A percentile compares a stretch with the other conserved stretches of the same genome.
These are phyloP conservation scores for Hylaea fasciaria DNA, from an alignment of 2,888 invertebrate species.

Conservation along the genomic window DNA sequence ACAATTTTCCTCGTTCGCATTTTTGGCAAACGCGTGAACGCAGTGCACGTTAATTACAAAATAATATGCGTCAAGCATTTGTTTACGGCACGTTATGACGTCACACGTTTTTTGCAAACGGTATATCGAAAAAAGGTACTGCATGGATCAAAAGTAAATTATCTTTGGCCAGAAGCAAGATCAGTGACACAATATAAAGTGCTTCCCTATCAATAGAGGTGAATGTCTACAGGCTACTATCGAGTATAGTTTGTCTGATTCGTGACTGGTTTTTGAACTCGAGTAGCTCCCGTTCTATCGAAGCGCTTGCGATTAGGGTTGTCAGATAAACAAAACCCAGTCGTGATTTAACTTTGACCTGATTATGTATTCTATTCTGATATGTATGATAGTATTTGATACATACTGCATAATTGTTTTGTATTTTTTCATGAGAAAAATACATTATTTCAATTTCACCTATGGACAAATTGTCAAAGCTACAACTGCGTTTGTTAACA, in stretches of 20 bases:
- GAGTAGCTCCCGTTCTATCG: slow-evolving; percentile 56
- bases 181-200: slow-evolving; percentile 4
- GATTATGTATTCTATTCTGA: background rate
- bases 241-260: slow-evolving; percentile 54
- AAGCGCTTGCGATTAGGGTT: slow-evolving; percentile 51
- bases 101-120: no score
- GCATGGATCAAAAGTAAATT: background rate
- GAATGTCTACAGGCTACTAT: slow-evolving; percentile 46
- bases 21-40: no score
- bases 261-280: slow-evolving; percentile 69
- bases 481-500: no score
- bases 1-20: no score
- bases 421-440: no score
- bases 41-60: no score
- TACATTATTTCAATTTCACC: no score
- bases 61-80: no score
- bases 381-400: background rate
- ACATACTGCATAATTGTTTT: no score
- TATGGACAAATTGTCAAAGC: no score
- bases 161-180: background rate
- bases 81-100: no score
- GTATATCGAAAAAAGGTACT: no score
- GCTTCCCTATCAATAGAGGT: slow-evolving; percentile 12
- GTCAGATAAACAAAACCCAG: slow-evolving; percentile 24
- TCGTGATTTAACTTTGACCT: background rate